These are phyloP conservation scores for Rhyacophila evoluta DNA, from an alignment of 2,888 invertebrate species.

Conservation along the genomic window DNA sequence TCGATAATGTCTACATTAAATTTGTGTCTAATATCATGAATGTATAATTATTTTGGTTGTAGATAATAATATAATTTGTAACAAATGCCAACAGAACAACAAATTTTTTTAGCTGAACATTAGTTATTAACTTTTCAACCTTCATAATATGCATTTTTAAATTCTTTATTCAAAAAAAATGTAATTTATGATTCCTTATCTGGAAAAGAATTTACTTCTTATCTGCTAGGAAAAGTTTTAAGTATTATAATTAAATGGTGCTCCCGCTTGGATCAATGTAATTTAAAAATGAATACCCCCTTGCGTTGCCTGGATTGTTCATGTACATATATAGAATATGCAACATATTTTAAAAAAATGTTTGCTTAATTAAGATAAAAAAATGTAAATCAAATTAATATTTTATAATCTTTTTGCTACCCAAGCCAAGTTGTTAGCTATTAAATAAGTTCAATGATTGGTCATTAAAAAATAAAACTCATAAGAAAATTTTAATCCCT, in stretches of 20 bases:
- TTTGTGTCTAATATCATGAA: slow-evolving; percentile 16
- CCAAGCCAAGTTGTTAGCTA: neutral
- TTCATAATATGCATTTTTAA: no score
- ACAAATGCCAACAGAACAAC: no score
- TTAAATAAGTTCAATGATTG: neutral
- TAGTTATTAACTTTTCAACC: no score
- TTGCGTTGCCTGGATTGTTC: neutral
- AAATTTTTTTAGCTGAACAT: no score
- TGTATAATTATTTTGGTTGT: slow-evolving; percentile 4
- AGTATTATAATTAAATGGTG: slow-evolving; percentile 13
- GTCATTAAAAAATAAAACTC: neutral
- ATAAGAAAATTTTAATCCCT: no score
- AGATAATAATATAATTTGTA: neutral
- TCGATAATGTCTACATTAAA: slow-evolving; percentile 5
- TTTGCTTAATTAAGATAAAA: neutral
- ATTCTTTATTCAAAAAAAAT: neutral
- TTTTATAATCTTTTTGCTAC: slow-evolving; percentile 16
- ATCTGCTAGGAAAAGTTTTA: neutral
- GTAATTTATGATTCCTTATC: no score
- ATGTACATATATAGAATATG: neutral
- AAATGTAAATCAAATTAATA: neutral
- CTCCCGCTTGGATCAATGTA: slow-evolving; percentile 14
- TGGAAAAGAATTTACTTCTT: neutral
- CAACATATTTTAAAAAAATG: neutral
- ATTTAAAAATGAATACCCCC: neutral